phyloP scores from a whole-genome alignment of 2,888 invertebrate genomes.

The Orchesella flavescens region DNA sequence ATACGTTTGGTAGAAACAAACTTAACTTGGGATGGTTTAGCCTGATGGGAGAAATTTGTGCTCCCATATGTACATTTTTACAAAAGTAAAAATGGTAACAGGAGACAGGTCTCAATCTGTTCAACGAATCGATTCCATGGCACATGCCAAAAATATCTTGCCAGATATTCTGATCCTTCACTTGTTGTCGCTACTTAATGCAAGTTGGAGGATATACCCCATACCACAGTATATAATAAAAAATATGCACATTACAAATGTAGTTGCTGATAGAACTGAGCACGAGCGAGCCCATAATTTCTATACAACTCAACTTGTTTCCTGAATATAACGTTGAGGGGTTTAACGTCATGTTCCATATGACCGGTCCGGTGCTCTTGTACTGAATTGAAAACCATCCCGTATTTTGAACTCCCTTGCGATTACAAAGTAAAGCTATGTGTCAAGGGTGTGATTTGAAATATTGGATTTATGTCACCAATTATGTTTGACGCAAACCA shows the following conservation, averaged over 20 bases:
- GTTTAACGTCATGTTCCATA: too few relatives aligned
- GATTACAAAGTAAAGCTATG: not conserved
- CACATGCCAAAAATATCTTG: conserved; percentile 19
- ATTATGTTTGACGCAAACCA: not conserved
- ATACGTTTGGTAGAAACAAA: too few relatives aligned
- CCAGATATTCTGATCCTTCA: not conserved
- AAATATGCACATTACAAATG: too few relatives aligned
- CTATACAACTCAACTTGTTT: too few relatives aligned
- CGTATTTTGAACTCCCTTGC: not conserved
- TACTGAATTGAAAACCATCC: too few relatives aligned
- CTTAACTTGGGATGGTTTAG: too few relatives aligned
- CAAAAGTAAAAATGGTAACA: not conserved
- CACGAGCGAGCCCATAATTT: not conserved
- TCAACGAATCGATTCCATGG: conserved; percentile 3
- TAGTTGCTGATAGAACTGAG: not conserved
- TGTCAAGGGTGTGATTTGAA: conserved; percentile 6
- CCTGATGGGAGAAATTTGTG: too few relatives aligned
- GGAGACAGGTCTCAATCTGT: conserved; percentile 1
- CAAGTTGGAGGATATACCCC: not conserved
- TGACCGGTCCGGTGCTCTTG: too few relatives aligned
- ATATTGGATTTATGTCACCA: conserved; percentile 10
- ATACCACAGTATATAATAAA: too few relatives aligned
- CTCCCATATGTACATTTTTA: too few relatives aligned
- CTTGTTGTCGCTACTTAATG: not conserved
- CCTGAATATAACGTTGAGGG: too few relatives aligned